Evolutionary conservation across 2,113 vertebrate species (phyloP), one percentile per base, ranked within the genome.

Genomic region (Anolis carolinensis): DNA sequence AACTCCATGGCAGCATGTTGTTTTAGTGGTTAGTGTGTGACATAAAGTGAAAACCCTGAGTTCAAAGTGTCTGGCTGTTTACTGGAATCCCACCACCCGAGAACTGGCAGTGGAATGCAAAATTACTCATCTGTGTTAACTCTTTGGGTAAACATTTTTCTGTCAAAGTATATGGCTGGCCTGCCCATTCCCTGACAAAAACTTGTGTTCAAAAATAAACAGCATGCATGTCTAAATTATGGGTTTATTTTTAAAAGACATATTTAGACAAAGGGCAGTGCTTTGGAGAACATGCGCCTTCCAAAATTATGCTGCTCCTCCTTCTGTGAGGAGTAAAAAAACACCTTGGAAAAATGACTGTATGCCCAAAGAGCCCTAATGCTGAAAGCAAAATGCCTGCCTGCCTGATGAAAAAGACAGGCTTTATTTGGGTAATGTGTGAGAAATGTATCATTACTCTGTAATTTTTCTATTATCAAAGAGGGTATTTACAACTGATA

Each of bases 31-130:
- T 91, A 91, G 81, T 95, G 84, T 30, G 91, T 95, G 95, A 95
- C 95, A 95, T 95, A 89, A 93, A 97, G 93, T 91, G 91, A 96
- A 95, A 94, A 89, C 91, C 93, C 1, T 72, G 82, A 93, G 93
- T 96, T 96, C 95, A 96, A 96, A 96, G 94, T 91, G 90, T 88
- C 93, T 88, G 67, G 74, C 89, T 95, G 92, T 95, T 96, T 94
- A 95, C 88, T 44, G 95, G 94, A 96, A 96, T 92, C 93, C 93
- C 94, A 93, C 94, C 93, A 39, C 93, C 91, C 83, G 81, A 95
- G 94, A 95, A 79, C 94, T 96, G 95, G 95, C 95, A 92, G 80
- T 71, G 77, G 91, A 23, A 8, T 74, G 94, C 87, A 1, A 3
- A 89, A 93, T 96, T 94, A 96, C 89, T 93, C 95, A 95, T 93